Evolutionary conservation across 2,888 invertebrate species (phyloP).

Genomic region (Prosapia bicincta): DNA sequence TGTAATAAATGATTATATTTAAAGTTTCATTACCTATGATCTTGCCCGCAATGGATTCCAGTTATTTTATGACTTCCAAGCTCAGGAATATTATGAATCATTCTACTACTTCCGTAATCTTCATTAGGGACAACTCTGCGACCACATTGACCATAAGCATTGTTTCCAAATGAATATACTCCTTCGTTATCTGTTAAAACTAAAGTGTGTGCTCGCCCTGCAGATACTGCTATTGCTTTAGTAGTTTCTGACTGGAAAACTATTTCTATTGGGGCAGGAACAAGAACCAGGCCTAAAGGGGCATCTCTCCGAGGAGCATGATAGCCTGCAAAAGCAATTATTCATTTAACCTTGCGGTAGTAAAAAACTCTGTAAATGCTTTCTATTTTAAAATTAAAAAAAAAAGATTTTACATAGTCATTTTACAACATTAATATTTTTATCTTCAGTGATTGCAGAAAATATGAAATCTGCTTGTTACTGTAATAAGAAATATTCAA

Average conservation of each 20-base stretch:
- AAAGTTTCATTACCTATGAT: constrained; percentile 64
- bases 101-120: constrained; percentile 61
- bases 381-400: too few species aligned
- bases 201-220: constrained; percentile 85
- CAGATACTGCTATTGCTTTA: constrained; percentile 59
- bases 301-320: constrained; percentile 54
- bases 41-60: constrained; percentile 82
- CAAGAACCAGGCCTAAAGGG: constrained; percentile 64
- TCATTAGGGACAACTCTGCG: constrained; percentile 72
- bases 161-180: constrained; percentile 83
- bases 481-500: too few species aligned
- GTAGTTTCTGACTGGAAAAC: constrained; percentile 58
- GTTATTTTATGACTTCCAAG: constrained; percentile 60
- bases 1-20: too few species aligned
- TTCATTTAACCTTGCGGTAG: too few species aligned
- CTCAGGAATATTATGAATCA: constrained; percentile 61
- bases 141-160: constrained; percentile 93
- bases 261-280: constrained; percentile 67
- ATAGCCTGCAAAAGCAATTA: constrained; percentile 41
- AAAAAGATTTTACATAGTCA: too few species aligned
- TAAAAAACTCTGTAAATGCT: too few species aligned
- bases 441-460: too few species aligned
- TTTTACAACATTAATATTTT: too few species aligned
- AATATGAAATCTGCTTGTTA: too few species aligned
- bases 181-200: constrained; percentile 76